These are phyloP conservation scores for fruit fly (Drosophila melanogaster) DNA, from an alignment of 1,140 invertebrate genomes.

Conservation along the genomic window DNA sequence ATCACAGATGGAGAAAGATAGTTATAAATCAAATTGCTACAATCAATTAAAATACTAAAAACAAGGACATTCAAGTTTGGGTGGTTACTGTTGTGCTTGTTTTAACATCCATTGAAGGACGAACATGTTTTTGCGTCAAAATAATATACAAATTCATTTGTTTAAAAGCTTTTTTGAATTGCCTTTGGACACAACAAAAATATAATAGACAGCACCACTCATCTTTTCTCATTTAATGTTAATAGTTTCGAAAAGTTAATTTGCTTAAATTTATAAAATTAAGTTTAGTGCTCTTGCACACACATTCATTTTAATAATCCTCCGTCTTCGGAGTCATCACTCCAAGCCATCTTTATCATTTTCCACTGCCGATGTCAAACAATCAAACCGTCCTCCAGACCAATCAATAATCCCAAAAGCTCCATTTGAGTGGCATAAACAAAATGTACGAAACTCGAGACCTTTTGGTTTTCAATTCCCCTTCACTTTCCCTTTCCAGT, in stretches of 20 bases:
- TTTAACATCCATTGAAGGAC: slow-evolving; percentile 1
- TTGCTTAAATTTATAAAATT: not conserved
- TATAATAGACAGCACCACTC: not conserved
- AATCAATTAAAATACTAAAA: slow-evolving; percentile 36
- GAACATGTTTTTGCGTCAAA: not conserved
- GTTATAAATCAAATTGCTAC: slow-evolving; percentile 30
- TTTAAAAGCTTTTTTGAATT: not conserved
- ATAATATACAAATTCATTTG: not conserved
- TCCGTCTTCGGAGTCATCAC: not conserved
- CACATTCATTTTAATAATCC: not conserved
- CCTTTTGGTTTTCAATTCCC: slow-evolving; percentile 25
- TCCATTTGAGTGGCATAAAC: slow-evolving; percentile 65
- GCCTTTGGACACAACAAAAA: not conserved
- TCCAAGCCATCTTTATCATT: slow-evolving; percentile 2
- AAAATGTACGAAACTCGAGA: slow-evolving; percentile 58
- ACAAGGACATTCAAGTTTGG: slow-evolving; percentile 10
- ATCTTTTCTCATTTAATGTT: no score
- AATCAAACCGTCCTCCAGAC: slow-evolving; percentile 13
- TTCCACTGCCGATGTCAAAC: slow-evolving; percentile 17
- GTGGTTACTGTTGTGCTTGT: slow-evolving; percentile 1
- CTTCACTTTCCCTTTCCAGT: slow-evolving; percentile 3
- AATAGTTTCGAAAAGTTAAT: no score
- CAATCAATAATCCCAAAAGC: slow-evolving; percentile 53
- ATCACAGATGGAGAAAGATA: slow-evolving; percentile 3
- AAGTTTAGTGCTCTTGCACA: not conserved